Evolutionary conservation across 2,797 vertebrate species (phyloP).

Genomic region (Botia kubotai): DNA sequence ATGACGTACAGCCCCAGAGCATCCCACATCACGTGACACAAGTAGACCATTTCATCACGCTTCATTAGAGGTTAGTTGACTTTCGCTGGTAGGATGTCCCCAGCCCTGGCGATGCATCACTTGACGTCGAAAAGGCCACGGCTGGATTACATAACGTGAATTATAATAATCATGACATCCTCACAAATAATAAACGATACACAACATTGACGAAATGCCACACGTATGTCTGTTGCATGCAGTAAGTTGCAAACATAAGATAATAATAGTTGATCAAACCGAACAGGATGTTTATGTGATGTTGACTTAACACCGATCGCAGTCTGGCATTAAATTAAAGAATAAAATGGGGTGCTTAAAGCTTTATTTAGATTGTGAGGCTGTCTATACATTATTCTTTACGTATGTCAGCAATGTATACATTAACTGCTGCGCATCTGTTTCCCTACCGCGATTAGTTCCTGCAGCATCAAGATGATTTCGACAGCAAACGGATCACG

Average conservation of each 20-base stretch:
- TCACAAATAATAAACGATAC: not conserved
- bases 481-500: not conserved
- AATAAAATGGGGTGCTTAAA: not conserved
- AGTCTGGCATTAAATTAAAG: too few relatives aligned
- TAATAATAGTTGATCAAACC: not conserved
- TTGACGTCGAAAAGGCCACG: slow-evolving; percentile 8
- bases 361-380: not conserved
- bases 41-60: slow-evolving; percentile 58
- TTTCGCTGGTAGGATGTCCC: slow-evolving; percentile 46
- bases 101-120: slow-evolving; percentile 17
- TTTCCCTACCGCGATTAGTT: not conserved
- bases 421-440: slow-evolving; percentile 17
- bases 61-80: slow-evolving; percentile 57
- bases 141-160: slow-evolving; percentile 11
- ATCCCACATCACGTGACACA: slow-evolving; percentile 54
- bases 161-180: slow-evolving; percentile 15
- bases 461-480: not conserved
- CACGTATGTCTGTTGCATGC: slow-evolving; percentile 7
- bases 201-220: not conserved
- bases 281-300: not conserved
- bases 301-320: not conserved
- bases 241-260: slow-evolving; percentile 7
- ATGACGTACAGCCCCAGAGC: slow-evolving; percentile 54
- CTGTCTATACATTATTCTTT: not conserved
- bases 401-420: not conserved